phyloP scores from a whole-genome alignment of 1,140 invertebrate species.

The Nephila pilipes region DNA sequence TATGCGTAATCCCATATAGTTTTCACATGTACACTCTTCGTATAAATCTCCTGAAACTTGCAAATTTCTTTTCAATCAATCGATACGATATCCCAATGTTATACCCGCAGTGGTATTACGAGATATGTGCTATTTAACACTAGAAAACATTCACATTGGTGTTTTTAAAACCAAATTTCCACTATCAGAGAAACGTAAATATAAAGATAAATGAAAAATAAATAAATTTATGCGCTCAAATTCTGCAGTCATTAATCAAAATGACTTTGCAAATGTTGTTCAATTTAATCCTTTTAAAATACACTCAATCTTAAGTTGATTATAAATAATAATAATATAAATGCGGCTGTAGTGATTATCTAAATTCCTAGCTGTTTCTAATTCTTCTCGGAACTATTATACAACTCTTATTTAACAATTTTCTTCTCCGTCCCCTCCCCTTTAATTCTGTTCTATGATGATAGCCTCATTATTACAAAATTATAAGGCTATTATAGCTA shows the following conservation, averaged over 20 bases:
- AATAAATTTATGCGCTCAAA: background rate
- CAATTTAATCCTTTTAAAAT: constrained; percentile 8
- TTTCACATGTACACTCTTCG: background rate
- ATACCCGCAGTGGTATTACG: too few relatives aligned
- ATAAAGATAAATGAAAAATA: background rate
- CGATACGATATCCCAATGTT: too few relatives aligned
- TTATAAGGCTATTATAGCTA: too few relatives aligned
- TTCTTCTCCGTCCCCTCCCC: background rate
- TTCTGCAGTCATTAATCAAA: constrained; percentile 28
- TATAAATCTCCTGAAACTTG: background rate
- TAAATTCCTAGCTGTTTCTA: constrained; percentile 63
- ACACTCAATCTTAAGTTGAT: too few relatives aligned
- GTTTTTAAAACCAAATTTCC: constrained; percentile 32
- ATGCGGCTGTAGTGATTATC: constrained; percentile 29
- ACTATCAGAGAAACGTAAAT: background rate
- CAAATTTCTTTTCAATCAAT: too few relatives aligned
- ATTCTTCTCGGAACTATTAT: constrained; percentile 7
- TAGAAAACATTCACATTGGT: background rate
- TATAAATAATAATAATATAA: constrained; percentile 48
- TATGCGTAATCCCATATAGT: background rate
- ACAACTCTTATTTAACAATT: too few relatives aligned
- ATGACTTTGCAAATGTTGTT: constrained; percentile 30
- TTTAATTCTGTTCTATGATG: background rate
- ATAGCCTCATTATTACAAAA: too few relatives aligned
- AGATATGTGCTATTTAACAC: background rate